phyloP scores from a whole-genome alignment of 2,113 vertebrate species.

The Leptosomus discolor region DNA sequence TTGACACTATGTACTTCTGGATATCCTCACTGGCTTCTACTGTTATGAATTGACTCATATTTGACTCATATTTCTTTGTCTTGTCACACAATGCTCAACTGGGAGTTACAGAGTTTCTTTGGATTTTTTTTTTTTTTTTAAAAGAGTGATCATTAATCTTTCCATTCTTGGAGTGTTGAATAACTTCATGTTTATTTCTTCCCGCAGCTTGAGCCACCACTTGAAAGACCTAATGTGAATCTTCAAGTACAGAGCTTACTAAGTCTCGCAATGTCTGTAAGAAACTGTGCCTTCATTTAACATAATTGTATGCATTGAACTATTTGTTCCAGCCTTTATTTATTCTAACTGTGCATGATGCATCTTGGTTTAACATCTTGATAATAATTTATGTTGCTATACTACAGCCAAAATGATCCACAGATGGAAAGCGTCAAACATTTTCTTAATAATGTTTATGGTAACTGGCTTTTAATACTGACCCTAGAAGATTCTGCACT shows the following conservation, averaged over 20 bases:
- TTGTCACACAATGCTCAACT: not conserved
- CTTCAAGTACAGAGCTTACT: not conserved
- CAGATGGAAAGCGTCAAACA: not conserved
- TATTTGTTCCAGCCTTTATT: not conserved
- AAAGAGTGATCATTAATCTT: not conserved
- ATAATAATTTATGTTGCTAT: not conserved
- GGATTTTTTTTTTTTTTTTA: not conserved
- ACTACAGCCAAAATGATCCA: not conserved
- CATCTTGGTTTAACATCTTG: not conserved
- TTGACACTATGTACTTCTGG: not conserved
- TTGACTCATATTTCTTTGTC: not conserved
- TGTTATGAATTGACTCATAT: not conserved
- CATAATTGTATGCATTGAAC: not conserved
- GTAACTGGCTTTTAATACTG: not conserved
- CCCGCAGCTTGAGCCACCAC: not conserved
- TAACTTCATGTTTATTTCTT: not conserved
- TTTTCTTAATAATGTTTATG: not conserved
- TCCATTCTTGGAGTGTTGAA: not conserved
- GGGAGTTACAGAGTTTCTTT: not conserved
- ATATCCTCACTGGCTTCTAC: not conserved
- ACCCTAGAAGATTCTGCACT: not conserved
- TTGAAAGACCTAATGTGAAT: not conserved
- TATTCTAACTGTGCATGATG: not conserved
- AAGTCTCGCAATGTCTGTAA: not conserved
- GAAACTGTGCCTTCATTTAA: not conserved